Base-by-base conservation (phyloP, 2,888 invertebrate species). In the Conops quadrifasciatus region DNA sequence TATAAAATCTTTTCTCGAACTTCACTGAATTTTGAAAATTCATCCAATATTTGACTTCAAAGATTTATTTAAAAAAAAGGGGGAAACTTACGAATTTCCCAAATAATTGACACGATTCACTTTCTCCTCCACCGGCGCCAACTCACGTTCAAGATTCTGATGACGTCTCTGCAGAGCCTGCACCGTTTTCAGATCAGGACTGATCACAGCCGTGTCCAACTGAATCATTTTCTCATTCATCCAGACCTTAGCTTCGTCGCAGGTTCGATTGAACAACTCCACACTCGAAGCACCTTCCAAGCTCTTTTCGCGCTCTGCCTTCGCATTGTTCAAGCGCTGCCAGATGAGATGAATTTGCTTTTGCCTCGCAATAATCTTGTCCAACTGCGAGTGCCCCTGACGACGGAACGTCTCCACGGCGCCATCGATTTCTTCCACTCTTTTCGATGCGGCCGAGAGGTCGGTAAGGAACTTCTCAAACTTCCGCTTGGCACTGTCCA, bases 391-490 rank as follows among this genome's bases (percentile, higher is more conserved):
- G 83, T 97, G 97, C n/a, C 93, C 92, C 74, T 93, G 92, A 0
- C 89, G 88, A 0, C 93, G 91, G 84, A 98, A 91, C 78, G 93
- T 94, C 53, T 94, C 92, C 0, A 96, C 97, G 21, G 94, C 93
- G 0, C 90, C 88, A 81, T 97, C 96, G 72, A 98, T 93, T 69
- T 93, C 92, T 77, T 96, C 96, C 76, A 98, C 89, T 0, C 97
- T 91, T 77, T 94, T 94, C 28, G 94, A 94, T 15, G 96, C 97
- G 0, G 97, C 97, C 0, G 96, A 96, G 49, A 99, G 87, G 82
- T 98, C 98, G 0, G 97, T 97, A 36, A 98, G 90, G 86, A 98
- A 94, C 87, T 96, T 95, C 91, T 98, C 97, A 85, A 97, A 98
- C 86, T 97, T 97, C 82, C 96, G 90, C 86, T 95, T 94, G 36